Base-by-base conservation (phyloP, 2,113 vertebrate species). In the Alectura lathami region DNA sequence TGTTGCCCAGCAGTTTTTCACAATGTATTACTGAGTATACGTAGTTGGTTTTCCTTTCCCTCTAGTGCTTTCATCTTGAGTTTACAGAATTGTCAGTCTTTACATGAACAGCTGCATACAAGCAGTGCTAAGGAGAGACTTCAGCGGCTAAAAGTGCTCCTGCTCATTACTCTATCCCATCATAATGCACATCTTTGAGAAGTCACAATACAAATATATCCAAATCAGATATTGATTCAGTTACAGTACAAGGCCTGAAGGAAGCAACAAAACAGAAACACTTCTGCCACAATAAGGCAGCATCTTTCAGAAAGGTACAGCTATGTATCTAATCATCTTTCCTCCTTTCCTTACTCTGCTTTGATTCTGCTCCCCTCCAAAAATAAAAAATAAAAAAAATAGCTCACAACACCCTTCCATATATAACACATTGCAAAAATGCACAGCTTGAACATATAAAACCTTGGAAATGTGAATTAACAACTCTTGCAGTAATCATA, bases 381-480 rank as follows among this genome's bases (percentile, higher is more conserved):
- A 59, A n/a, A n/a, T n/a, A n/a, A n/a, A n/a, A 48, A 48, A 50
- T 21, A 47, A 47, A 40, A 23, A 76, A 53, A 63, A 91, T 8
- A 40, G 45, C 11, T 36, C 21, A 36, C 6, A 64, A 36, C 6
- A 53, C 4, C 7, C 15, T 81, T 66, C 32, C 5, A 18, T 38
- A 59, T 13, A 67, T 32, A 81, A 70, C 63, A 88, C 7, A 56
- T 0, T n/a, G 9, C 7, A 96, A 95, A 83, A 87, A 34, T 40
- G 72, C 62, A 57, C 30, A 30, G 36, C 66, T 73, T 76, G 76
- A 96, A 85, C 11, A 73, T 3, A 91, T 26, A 42, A 63, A 94
- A 40, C 17, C 20, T 34, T 17, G 51, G 88, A 94, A 95, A 88
- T 70, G 36, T 57, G 76, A 96, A 96, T 70, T 36, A 77, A 29